These are phyloP conservation scores for Temnothorax longispinosus DNA, from an alignment of 1,140 invertebrate species.

Conservation along the genomic window DNA sequence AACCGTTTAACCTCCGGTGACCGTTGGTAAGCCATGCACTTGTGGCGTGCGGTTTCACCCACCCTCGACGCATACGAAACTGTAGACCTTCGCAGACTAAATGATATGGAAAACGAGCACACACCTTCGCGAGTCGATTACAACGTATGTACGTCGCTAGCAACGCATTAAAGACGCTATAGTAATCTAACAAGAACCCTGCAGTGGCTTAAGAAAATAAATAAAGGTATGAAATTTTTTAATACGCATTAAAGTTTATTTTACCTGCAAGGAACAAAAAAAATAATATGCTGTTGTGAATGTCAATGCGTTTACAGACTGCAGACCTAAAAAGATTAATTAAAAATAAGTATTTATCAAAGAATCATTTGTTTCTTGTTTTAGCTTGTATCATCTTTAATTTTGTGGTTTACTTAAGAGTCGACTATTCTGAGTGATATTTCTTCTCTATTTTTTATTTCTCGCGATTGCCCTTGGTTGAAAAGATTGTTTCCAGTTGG, in stretches of 20 bases:
- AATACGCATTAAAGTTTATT: background rate
- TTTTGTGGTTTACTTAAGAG: background rate
- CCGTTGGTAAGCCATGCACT: slow-evolving; percentile 68
- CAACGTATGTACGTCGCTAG: background rate
- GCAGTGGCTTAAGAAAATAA: background rate
- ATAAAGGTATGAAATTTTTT: background rate
- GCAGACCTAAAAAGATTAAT: background rate
- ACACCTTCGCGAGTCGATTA: background rate
- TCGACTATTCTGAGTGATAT: background rate
- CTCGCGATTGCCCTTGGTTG: background rate
- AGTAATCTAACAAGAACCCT: background rate
- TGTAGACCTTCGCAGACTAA: slow-evolving; percentile 46
- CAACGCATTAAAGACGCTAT: background rate
- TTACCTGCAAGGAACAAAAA: background rate
- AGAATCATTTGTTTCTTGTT: background rate
- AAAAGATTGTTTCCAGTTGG: background rate
- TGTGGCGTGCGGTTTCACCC: slow-evolving; percentile 69
- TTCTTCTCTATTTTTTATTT: background rate
- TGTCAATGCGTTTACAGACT: background rate
- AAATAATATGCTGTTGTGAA: background rate
- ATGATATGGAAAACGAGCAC: slow-evolving; percentile 11
- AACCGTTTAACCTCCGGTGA: slow-evolving; percentile 70
- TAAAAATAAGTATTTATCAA: background rate
- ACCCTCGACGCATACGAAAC: slow-evolving; percentile 54
- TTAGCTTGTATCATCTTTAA: background rate